Percentiles rank a stretch among this genome's conserved stretches.
phyloP scores from a whole-genome alignment of 1,140 invertebrate genomes.

The Aphaenogaster rudis region DNA sequence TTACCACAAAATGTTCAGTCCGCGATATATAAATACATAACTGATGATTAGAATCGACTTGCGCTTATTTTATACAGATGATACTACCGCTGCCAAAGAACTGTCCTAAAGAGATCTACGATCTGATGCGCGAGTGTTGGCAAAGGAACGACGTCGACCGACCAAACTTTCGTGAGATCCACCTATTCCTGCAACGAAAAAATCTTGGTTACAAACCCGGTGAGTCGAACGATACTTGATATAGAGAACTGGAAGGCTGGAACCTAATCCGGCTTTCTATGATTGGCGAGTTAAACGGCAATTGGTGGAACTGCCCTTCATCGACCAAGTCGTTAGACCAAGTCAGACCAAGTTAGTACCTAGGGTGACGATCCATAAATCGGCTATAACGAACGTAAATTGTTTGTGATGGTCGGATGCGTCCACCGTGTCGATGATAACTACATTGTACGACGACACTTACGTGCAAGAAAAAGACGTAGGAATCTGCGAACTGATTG shows the following conservation, averaged over 20 bases:
- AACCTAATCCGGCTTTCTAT: conserved; percentile 84
- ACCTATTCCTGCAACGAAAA: conserved; percentile 96
- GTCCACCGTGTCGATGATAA: conserved; percentile 20
- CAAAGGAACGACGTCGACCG: conserved; percentile 93
- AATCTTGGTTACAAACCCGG: conserved; percentile 93
- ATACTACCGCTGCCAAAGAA: conserved; percentile 92
- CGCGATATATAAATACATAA: neutral
- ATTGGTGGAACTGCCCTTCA: conserved; percentile 83
- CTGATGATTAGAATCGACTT: neutral
- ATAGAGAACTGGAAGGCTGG: conserved; percentile 84
- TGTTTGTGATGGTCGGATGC: conserved; percentile 7
- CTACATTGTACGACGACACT: neutral
- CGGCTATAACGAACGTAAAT: conserved; percentile 35
- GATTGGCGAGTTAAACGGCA: conserved; percentile 85
- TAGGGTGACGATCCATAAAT: conserved; percentile 55
- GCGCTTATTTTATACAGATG: conserved; percentile 86
- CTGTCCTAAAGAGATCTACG: conserved; percentile 96
- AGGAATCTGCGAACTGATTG: neutral
- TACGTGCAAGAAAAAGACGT: neutral
- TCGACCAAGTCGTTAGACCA: conserved; percentile 75
- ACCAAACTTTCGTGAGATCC: conserved; percentile 96
- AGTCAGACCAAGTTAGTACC: conserved; percentile 78
- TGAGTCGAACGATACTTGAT: conserved; percentile 84
- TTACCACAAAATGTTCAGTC: neutral
- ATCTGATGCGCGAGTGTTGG: conserved; percentile 98